phyloP scores from a whole-genome alignment of 2,113 vertebrate genomes.

The Semnornis frantzii region DNA sequence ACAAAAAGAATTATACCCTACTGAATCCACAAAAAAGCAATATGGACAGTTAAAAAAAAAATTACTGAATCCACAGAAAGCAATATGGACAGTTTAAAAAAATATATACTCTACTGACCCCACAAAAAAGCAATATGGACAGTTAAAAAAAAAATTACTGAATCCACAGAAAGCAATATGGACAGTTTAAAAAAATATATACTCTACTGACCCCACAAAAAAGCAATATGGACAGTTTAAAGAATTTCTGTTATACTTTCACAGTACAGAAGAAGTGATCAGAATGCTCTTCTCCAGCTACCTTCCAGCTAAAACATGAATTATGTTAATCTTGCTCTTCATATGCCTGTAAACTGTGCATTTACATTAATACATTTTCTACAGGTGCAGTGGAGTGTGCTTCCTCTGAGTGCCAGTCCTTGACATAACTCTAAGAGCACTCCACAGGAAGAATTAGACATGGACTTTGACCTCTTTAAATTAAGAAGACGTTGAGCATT shows the following conservation, averaged over 20 bases:
- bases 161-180: background rate
- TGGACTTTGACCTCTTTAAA: background rate
- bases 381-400: background rate
- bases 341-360: background rate
- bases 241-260: background rate
- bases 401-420: background rate
- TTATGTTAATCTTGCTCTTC: background rate
- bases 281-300: background rate
- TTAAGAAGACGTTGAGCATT: background rate
- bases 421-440: background rate
- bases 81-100: background rate
- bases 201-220: background rate
- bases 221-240: background rate
- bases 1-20: background rate
- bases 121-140: background rate
- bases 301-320: background rate
- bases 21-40: background rate
- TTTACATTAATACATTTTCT: background rate
- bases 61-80: background rate
- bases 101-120: background rate
- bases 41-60: background rate
- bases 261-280: background rate
- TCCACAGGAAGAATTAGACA: background rate
- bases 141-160: background rate
- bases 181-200: background rate